phyloP scores from a whole-genome alignment of 2,888 invertebrate species.

The Hypomecis punctinalis region DNA sequence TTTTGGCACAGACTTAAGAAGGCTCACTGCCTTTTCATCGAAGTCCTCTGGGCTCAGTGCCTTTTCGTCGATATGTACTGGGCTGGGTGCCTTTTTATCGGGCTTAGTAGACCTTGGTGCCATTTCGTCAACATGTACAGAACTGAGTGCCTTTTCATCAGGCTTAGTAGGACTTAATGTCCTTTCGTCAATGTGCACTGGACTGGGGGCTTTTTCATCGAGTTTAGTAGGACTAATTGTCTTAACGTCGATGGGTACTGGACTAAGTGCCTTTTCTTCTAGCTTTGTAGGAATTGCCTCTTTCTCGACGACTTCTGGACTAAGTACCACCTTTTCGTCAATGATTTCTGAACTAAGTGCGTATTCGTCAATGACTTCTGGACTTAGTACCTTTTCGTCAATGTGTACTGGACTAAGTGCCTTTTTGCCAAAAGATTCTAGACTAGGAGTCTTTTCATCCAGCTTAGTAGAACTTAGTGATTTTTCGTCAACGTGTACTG shows the following conservation, averaged over 20 bases:
- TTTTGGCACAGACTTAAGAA: too few species aligned
- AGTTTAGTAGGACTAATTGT: neutral
- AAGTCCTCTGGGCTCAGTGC: neutral
- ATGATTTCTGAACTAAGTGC: neutral
- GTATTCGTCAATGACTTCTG: too few species aligned
- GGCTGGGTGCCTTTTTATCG: neutral
- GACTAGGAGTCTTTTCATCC: neutral
- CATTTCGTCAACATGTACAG: neutral
- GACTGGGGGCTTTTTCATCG: neutral
- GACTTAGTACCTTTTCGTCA: neutral
- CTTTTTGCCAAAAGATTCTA: neutral
- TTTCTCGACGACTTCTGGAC: neutral
- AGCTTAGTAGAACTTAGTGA: neutral
- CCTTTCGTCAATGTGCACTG: neutral
- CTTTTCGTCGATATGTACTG: neutral
- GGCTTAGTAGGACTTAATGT: neutral
- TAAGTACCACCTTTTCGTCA: conserved; percentile 2
- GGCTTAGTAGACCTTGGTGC: neutral
- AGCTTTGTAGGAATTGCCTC: too few species aligned
- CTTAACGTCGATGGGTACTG: too few species aligned
- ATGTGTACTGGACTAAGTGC: neutral
- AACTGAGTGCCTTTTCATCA: neutral
- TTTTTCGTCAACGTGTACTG: too few species aligned
- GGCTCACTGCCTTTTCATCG: too few species aligned
- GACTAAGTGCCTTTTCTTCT: conserved; percentile 18